Base-by-base conservation (phyloP, 2,113 vertebrate genomes). In the Rattus norvegicus region DNA sequence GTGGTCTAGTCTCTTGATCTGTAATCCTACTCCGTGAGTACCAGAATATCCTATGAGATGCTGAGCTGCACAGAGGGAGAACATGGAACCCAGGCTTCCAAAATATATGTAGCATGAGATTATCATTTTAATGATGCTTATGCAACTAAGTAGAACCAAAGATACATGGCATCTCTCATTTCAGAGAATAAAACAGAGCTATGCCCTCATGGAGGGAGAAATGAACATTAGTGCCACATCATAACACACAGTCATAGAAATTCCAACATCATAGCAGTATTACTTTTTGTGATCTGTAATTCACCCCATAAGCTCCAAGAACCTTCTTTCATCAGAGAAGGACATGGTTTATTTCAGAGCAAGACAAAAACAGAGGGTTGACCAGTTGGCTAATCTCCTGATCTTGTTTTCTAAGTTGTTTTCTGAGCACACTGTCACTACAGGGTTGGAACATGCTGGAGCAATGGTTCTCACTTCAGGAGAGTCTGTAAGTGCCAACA, bases 311-410 rank as follows among this genome's bases (percentile, higher is more conserved):
- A 11, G 61, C 33, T 69, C 17, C 76, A 63, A n/a, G 36, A 59
- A 43, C 8, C 36, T 3, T 19, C 17, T 72, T 91, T 49, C 47
- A 20, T 30, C 28, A 80, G 59, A 7, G 89, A 77, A 63, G 30
- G 52, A 5, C 70, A 7, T 63, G 4, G 5, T 94, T 43, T 33
- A 22, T 94, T 59, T 70, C 67, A 81, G 69, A 85, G 43, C 13
- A 47, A 10, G 65, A 65, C 39, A 67, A 95, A 85, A 79, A 76
- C 80, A 61, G 88, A 56, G 43, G 20, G 43, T 61, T 85, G 19
- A 19, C 33, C 17, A 26, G 49, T 59, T 87, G 30, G 12, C 28
- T 13, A 20, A 0, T 0, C 52, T 9, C 47, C 83, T 1, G 9
- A 9, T 6, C 9, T 52, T 14, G 20, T 56, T 90, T 72, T 61